These are phyloP conservation scores for Microtus californicus DNA, from an alignment of 2,797 vertebrate species.

Conservation along the genomic window DNA sequence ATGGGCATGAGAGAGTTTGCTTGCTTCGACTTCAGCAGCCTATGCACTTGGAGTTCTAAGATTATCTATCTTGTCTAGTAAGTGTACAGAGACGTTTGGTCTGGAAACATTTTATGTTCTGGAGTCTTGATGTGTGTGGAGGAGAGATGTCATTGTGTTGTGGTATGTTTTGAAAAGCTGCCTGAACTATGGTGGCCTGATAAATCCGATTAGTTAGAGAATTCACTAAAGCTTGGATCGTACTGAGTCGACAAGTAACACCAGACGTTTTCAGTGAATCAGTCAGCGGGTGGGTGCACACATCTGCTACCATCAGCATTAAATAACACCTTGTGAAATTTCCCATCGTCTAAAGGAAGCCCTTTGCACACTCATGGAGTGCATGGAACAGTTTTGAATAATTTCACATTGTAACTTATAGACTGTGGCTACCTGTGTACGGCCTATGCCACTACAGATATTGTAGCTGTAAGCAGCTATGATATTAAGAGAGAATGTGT, in stretches of 20 bases:
- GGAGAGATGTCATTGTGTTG: neutral
- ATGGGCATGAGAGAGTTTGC: neutral
- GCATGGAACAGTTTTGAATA: conserved; percentile 2
- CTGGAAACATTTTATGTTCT: neutral
- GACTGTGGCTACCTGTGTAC: neutral
- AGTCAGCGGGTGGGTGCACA: neutral
- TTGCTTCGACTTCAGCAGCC: neutral
- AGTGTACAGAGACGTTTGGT: neutral
- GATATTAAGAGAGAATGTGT: neutral
- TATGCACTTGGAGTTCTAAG: neutral
- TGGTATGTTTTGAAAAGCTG: neutral
- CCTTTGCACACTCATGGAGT: neutral
- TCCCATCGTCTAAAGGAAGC: neutral
- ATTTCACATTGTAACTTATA: neutral
- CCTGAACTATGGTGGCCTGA: conserved; percentile 45
- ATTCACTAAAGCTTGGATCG: neutral
- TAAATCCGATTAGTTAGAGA: conserved; percentile 49
- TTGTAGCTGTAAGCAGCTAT: neutral
- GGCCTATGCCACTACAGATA: neutral
- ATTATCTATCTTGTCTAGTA: neutral
- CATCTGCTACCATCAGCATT: neutral
- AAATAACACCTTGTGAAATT: neutral
- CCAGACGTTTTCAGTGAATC: neutral
- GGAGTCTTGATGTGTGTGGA: neutral
- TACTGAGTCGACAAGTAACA: neutral